Evolutionary conservation across 2,113 vertebrate species (phyloP), one percentile per base, ranked within the genome.

Genomic region (Mormoops blainvillei): DNA sequence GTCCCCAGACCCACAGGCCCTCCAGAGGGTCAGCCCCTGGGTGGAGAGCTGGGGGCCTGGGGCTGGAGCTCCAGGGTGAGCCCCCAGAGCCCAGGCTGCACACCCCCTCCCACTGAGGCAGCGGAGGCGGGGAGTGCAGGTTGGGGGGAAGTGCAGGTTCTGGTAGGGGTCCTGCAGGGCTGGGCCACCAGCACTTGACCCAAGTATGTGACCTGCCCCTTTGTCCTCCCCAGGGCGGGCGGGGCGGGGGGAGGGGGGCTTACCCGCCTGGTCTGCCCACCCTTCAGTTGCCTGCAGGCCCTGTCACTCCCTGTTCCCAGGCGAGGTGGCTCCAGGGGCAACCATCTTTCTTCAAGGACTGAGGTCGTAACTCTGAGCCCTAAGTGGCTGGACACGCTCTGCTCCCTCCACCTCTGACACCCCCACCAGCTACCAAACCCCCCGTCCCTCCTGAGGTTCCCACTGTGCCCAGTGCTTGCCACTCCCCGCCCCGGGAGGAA

Each of bases 241-340:
- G n/a, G n/a, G n/a, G 0, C 0, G 1, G 33, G 43, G 18, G 18
- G 13, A 0, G 38, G 5, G 18, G 41, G 24, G 16, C 38, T 43
- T 5, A 0, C 24, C 50, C 12, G 0, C 4, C 11, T 16, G 0
- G 4, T 4, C 50, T 20, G 3, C 14, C 6, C 2, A 7, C 31
- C 5, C 54, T 8, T 28, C 38, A 3, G 1, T 19, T 7, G 24
- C 48, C 48, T 48, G n/a, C n/a, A 14, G 36, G 41, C 65, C 52
- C 3, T 5, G 33, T 36, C 65, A 36, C 52, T 48, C 89, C 77
- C 22, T 1, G 9, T 3, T 61, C 33, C 41, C 5, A 2, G 74
- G 41, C 5, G 26, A 80, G n/a, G 33, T 3, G 48, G 89, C 31
- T 54, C 9, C 0, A 45, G 54, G 31, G 68, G 2, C 50, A 41